A percentile compares a stretch with the other conserved stretches of the same genome.
Conservation (phyloP, 2,888 invertebrate genomes). For the Cosmopolites sordidus region DNA sequence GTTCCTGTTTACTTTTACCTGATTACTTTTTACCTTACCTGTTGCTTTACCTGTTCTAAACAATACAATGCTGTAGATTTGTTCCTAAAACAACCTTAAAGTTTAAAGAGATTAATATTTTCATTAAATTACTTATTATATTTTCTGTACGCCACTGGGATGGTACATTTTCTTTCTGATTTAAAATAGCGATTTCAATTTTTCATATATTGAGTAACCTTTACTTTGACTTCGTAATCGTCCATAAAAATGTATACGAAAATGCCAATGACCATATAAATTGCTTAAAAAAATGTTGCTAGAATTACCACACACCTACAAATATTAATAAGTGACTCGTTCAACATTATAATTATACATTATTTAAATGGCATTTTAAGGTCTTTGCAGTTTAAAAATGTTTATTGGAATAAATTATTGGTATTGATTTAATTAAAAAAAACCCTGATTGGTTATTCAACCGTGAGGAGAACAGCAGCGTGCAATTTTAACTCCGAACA, state of each 20-base stretch:
- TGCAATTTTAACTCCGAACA: no score
- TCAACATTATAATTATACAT: conserved; percentile 3
- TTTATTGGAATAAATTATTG: background rate
- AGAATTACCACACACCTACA: conserved; percentile 17
- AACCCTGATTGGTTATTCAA: no score
- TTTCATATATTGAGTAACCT: conserved; percentile 17
- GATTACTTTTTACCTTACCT: no score
- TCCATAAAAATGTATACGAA: conserved; percentile 16
- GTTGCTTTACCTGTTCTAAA: no score
- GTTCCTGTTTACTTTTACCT: no score
- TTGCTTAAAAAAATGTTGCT: conserved; percentile 8
- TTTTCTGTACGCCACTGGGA: conserved; percentile 13
- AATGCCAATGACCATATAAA: conserved; percentile 23
- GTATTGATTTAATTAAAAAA: no score
- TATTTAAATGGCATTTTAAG: conserved; percentile 7
- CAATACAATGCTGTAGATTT: no score
- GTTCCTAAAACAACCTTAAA: no score
- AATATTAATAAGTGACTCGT: background rate
- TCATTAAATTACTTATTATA: no score
- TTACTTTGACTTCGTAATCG: conserved; percentile 20
- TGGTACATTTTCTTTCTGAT: conserved; percentile 7
- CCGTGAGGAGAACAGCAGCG: no score
- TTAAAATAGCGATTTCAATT: conserved; percentile 10
- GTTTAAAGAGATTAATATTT: no score
- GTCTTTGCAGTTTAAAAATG: conserved; percentile 1